Base-by-base conservation (phyloP, 2,797 vertebrate species). In the Poeciliopsis paucimaculata region DNA sequence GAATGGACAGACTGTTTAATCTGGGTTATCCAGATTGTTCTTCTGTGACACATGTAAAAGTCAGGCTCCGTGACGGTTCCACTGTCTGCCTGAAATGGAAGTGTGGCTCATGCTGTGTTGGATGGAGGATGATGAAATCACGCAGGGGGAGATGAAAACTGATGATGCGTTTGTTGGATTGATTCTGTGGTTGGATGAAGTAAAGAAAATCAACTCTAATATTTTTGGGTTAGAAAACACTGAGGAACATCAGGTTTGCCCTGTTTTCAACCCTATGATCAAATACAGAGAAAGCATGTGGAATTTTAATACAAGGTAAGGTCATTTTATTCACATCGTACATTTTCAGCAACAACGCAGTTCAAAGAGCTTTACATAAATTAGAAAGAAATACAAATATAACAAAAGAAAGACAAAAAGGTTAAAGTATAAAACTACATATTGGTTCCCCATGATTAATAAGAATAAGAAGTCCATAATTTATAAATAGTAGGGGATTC, bases 171-270 rank as follows among this genome's bases (percentile, higher is more conserved):
- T n/a, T 55, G 26, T 12, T 55, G 53, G 26, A 55, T n/a, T 55
- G 53, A 11, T n/a, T 55, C 26, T n/a, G 4, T 55, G 23, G 53
- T 55, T 55, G 26, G 9, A n/a, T n/a, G 53, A 55, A 55, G 53
- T 55, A 55, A 55, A 55, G 53, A 55, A 53, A 53, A 53, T 53
- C 53, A 55, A 55, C 53, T 55, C 53, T n/a, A n/a, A 55, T n/a
- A 1, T n/a, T 55, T 26, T 55, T 55, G 10, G 53, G 4, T n/a
- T n/a, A 55, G 53, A n/a, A 55, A n/a, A 55, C 3, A n/a, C 10
- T n/a, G 26, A 55, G 53, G 53, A 55, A n/a, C 53, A n/a, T 55
- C 53, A n/a, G 3, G 11, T 12, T n/a, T 3, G n/a, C 53, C 53
- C 53, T 4, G 26, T 55, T 55, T 55, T 55, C 10, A 55, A n/a